These are phyloP conservation scores for Ptychochromis oligacanthus DNA, from an alignment of 2,113 vertebrate genomes.

Conservation along the genomic window DNA sequence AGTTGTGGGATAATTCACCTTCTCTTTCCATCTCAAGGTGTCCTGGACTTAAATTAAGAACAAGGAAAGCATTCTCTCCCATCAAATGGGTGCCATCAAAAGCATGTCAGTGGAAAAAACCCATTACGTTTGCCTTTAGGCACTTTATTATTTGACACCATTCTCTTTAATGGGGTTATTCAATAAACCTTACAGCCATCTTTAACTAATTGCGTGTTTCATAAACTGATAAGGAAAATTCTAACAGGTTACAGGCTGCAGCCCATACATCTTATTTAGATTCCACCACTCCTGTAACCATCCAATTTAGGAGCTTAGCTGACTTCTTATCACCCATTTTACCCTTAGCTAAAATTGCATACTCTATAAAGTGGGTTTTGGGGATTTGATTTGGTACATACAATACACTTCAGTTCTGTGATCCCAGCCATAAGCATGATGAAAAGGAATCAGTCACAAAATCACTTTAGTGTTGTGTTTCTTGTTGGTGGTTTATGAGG, in stretches of 20 bases:
- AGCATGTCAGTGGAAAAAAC: slow-evolving; percentile 69
- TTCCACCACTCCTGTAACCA: slow-evolving; percentile 45
- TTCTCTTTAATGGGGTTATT: slow-evolving; percentile 71
- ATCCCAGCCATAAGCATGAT: slow-evolving; percentile 27
- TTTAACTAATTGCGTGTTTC: slow-evolving; percentile 74
- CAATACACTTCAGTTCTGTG: neutral
- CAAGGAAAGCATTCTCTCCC: slow-evolving; percentile 40
- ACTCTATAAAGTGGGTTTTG: slow-evolving; percentile 15
- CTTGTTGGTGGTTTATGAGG: slow-evolving; percentile 42
- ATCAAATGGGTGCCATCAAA: slow-evolving; percentile 40
- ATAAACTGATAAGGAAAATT: slow-evolving; percentile 72
- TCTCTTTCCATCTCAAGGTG: slow-evolving; percentile 37
- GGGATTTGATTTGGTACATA: slow-evolving; percentile 2
- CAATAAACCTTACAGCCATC: slow-evolving; percentile 63
- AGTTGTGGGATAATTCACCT: slow-evolving; percentile 28
- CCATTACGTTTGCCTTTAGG: slow-evolving; percentile 69
- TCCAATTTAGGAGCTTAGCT: slow-evolving; percentile 63
- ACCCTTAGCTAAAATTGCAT: slow-evolving; percentile 53
- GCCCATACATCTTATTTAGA: slow-evolving; percentile 61
- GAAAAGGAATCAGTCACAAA: slow-evolving; percentile 39
- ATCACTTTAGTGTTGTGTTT: slow-evolving; percentile 38
- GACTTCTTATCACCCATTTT: slow-evolving; percentile 63
- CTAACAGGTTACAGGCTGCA: slow-evolving; percentile 53
- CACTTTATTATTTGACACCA: slow-evolving; percentile 66
- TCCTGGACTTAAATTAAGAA: slow-evolving; percentile 37